Conservation (phyloP, 2,888 invertebrate species). For the Leptopilina syphax region DNA sequence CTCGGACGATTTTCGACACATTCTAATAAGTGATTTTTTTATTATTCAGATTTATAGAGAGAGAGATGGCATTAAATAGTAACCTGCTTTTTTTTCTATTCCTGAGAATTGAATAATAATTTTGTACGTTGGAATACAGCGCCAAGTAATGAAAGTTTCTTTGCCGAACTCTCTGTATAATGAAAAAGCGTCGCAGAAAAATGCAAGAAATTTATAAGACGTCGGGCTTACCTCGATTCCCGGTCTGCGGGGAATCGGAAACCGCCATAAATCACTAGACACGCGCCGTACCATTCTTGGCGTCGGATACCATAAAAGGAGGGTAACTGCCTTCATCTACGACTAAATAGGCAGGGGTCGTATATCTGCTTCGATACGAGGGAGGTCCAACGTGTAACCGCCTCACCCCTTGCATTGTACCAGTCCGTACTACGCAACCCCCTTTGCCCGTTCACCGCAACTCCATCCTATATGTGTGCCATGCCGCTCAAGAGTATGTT, state of each 20-base stretch:
- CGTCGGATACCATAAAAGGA: constrained; percentile 42
- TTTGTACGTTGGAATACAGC: too few species aligned
- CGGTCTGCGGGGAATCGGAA: constrained; percentile 33
- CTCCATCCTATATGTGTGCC: not conserved
- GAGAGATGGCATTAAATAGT: too few species aligned
- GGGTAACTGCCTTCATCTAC: constrained; percentile 41
- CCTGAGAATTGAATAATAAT: too few species aligned
- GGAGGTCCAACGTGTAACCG: constrained; percentile 42
- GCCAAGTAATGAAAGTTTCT: not conserved
- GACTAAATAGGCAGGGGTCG: constrained; percentile 45
- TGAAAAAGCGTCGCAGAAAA: constrained; percentile 28
- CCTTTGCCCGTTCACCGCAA: constrained; percentile 45
- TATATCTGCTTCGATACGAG: constrained; percentile 50
- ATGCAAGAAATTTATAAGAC: constrained; percentile 32
- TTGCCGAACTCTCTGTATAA: not conserved
- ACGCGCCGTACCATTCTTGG: constrained; percentile 40
- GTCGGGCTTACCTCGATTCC: constrained; percentile 20
- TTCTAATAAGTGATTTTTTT: too few species aligned
- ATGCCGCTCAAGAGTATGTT: constrained; percentile 11
- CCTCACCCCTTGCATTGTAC: constrained; percentile 61
- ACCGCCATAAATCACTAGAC: constrained; percentile 40
- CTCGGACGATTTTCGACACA: too few species aligned
- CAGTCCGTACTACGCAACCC: constrained; percentile 67
- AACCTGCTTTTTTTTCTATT: too few species aligned
- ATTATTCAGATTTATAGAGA: too few species aligned